Conservation (phyloP, 2,113 vertebrate species). For the Chascanopsetta lugubris region DNA sequence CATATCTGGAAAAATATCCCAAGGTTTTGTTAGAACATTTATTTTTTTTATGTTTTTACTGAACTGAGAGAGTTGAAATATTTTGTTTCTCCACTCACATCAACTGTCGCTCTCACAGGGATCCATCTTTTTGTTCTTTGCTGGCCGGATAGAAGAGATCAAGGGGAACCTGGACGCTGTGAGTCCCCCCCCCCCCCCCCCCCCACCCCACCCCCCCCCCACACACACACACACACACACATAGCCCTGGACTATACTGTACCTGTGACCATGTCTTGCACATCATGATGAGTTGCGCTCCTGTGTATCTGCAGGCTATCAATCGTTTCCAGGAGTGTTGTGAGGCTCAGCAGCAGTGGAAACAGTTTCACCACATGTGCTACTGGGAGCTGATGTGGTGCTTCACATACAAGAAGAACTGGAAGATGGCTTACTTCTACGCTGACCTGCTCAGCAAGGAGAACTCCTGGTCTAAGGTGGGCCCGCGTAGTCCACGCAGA, state of each 20-base stretch:
- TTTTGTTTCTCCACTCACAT: not conserved
- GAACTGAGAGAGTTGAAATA: not conserved
- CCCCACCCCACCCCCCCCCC: no score
- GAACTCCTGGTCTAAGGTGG: conserved; percentile 96
- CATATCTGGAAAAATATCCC: conserved; percentile 92
- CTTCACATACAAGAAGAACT: conserved; percentile 95
- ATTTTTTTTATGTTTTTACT: not conserved
- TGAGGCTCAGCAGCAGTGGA: conserved; percentile 96
- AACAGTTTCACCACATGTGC: conserved; percentile 99
- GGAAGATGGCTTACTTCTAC: conserved; percentile 98
- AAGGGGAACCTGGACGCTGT: conserved; percentile 95
- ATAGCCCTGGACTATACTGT: no score
- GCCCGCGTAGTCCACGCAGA: not conserved
- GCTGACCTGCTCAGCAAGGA: conserved; percentile 97
- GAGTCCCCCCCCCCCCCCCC: no score
- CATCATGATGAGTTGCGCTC: no score
- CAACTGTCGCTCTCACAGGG: conserved; percentile 81
- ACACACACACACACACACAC: not conserved
- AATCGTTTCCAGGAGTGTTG: conserved; percentile 92
- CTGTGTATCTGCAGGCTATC: conserved; percentile 83
- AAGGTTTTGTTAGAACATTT: conserved; percentile 75
- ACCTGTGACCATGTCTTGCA: no score
- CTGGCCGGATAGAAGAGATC: conserved; percentile 95
- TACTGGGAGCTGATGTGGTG: conserved; percentile 99
- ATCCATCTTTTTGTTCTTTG: conserved; percentile 98